Conservation (phyloP, 1,140 invertebrate species). For the Ruditapes philippinarum region DNA sequence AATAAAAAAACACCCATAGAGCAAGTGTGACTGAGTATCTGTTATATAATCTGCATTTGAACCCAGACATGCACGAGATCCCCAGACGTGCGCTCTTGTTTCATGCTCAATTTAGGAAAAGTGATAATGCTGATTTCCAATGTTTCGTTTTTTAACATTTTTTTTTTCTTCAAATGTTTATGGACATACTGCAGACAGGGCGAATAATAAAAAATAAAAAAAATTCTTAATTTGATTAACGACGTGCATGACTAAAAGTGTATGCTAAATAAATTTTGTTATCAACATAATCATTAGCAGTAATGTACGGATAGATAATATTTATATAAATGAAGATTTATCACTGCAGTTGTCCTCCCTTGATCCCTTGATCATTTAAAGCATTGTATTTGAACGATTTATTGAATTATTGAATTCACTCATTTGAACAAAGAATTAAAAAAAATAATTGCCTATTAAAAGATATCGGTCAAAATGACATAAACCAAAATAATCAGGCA, state of each 20-base stretch:
- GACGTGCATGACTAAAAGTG: slow-evolving; percentile 23
- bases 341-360: no score
- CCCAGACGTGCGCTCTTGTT: slow-evolving; percentile 50
- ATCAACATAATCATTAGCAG: background rate
- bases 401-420: no score
- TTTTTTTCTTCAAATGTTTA: background rate
- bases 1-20: background rate
- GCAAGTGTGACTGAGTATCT: slow-evolving; percentile 15
- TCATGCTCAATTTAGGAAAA: slow-evolving; percentile 52
- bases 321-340: no score
- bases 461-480: no score
- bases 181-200: background rate
- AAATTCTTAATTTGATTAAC: slow-evolving; percentile 19
- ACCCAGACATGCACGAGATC: background rate
- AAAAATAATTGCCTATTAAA: no score
- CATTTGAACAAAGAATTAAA: no score
- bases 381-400: no score
- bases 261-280: background rate
- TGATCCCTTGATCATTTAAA: no score
- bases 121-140: slow-evolving; percentile 34
- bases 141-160: background rate
- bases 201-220: background rate
- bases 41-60: slow-evolving; percentile 1
- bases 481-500: no score
- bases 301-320: background rate